Base-by-base conservation (phyloP, 2,797 vertebrate genomes). In the Cyclopterus lumpus region DNA sequence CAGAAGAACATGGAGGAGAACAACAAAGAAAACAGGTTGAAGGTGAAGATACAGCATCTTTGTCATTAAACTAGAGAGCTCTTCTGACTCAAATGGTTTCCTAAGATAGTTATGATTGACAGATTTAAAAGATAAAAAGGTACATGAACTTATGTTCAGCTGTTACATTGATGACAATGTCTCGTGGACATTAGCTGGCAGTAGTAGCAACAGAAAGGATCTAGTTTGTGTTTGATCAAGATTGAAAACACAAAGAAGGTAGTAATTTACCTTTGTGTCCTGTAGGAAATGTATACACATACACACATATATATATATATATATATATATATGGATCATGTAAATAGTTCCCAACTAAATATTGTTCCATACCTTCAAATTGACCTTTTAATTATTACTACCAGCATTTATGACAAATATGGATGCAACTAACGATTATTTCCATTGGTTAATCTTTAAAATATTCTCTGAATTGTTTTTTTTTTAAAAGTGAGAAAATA, bases 1-100 rank as follows among this genome's bases (percentile, higher is more conserved):
- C 61, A 61, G 64, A 72, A 66, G 40, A 73, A 59, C 64, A 68
- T 61, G 61, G 64, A 72, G 46, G 26, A 40, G 7, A 58, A 30
- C 28, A 55, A 22, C 40, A 20, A 30, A 38, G 8, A 55, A 36
- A 67, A 57, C 48, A 34, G 14, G 44, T 46, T 44, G 14, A 68
- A 32, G 42, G 49, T 46, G 24, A 58, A 55, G 10, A 28, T 51
- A 40, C 22, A 55, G 20, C 3, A 0, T 20, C 26, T 34, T 22
- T 53, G 10, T 48, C 11, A 46, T 38, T 42, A 28, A 64, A 18
- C 32, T 26, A 62, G 24, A 71, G 10, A 55, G 30, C 58, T 64
- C 8, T 36, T 2, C 14, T 11, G 53, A 64, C 42, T 67, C 10
- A 66, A 24, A 46, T 2, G 15, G 30, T 73, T 32, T 20, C 15